These are phyloP conservation scores for Agonopterix heracliana DNA, from an alignment of 2,888 invertebrate genomes.

Conservation along the genomic window DNA sequence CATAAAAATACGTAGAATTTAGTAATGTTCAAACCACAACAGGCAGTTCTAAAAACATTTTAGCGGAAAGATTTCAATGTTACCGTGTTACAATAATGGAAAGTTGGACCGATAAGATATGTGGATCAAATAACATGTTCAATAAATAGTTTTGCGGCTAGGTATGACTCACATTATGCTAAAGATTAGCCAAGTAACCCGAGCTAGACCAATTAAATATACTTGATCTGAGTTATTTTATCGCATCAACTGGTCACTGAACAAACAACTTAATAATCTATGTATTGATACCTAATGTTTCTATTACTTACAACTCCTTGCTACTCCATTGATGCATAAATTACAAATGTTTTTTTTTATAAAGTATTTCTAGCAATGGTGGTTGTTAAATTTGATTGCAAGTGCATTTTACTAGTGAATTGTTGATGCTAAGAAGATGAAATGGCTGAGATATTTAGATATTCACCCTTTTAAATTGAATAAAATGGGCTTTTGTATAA, in stretches of 20 bases:
- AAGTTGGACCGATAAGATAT: neutral
- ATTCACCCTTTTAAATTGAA: too few relatives aligned
- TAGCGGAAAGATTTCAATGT: neutral
- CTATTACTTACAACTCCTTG: conserved; percentile 72
- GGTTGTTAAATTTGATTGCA: too few relatives aligned
- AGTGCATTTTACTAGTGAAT: too few relatives aligned
- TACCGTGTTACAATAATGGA: too few relatives aligned
- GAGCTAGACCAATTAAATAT: too few relatives aligned
- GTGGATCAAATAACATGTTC: neutral
- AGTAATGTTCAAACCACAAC: too few relatives aligned
- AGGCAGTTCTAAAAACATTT: neutral
- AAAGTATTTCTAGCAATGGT: too few relatives aligned
- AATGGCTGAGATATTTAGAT: too few relatives aligned
- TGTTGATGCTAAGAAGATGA: too few relatives aligned
- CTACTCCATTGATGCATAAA: conserved; percentile 64
- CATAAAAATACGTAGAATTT: too few relatives aligned
- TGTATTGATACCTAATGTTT: conserved; percentile 15
- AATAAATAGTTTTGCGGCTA: neutral
- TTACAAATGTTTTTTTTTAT: conserved; percentile 5
- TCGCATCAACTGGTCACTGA: neutral
- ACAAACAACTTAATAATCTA: conserved; percentile 1
- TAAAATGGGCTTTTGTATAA: too few relatives aligned
- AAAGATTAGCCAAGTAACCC: neutral
- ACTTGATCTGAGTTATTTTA: neutral
- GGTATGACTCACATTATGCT: conserved; percentile 10